Base-by-base conservation (phyloP, 2,113 vertebrate species). In the Dicerorhinus sumatrensis region DNA sequence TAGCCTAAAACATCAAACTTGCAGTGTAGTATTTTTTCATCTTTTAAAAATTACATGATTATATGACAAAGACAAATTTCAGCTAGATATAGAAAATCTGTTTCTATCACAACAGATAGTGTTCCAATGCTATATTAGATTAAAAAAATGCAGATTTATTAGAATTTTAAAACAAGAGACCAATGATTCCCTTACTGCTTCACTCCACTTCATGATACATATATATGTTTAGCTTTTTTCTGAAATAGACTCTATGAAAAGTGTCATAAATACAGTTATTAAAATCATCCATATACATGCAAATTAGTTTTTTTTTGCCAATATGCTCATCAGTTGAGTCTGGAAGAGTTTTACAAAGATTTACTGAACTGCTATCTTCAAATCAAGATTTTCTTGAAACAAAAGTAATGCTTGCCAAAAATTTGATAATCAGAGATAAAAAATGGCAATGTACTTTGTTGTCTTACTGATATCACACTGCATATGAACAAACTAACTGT, bases 341-440 rank as follows among this genome's bases (percentile, higher is more conserved):
- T 70, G n/a, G 8, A 88, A 81, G 42, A 56, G 48, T 65, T 92
- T 92, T 73, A 85, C 13, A 36, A 75, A 67, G 13, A 82, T 31
- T 54, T 85, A 39, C 31, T 72, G 21, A 56, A 51, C 39, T 58
- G 27, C 75, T 75, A 88, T n/a, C n/a, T 27, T 92, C 39, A 81
- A 54, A 54, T 54, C 51, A 54, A 54, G 56, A 33, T 87, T 91
- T 97, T 69, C 62, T 80, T 81, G 29, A 73, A 92, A 75, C n/a
- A 56, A 87, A 90, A 88, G 42, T 20, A 95, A 91, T 62, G 29
- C 23, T 81, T 75, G 81, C 51, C 81, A 94, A 82, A 81, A 60
- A 90, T 7, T 89, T 31, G 81, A 81, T 96, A 67, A 88, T 69
- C 76, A 82, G 58, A 75, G 36, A 92, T 65, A 27, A 8, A 85